phyloP scores from a whole-genome alignment of 2,113 vertebrate species.

The Macroglossus sobrinus region DNA sequence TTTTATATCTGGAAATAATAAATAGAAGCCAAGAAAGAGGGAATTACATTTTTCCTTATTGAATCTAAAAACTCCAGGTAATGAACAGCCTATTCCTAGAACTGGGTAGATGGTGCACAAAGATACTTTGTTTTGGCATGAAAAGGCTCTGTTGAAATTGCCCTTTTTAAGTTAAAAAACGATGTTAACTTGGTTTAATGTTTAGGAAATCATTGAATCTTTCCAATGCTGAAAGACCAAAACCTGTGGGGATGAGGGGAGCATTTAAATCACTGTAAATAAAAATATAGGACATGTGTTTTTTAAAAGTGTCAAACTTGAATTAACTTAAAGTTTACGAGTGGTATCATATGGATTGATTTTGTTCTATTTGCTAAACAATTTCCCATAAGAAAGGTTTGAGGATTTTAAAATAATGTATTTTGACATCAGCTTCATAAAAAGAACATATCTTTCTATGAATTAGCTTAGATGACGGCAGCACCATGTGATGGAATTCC shows the following conservation, averaged over 20 bases:
- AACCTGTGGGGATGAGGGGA: background rate
- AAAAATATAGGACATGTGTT: slow-evolving; percentile 28
- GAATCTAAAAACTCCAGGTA: slow-evolving; percentile 69
- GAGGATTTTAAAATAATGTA: background rate
- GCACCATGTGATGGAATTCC: background rate
- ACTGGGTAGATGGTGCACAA: slow-evolving; percentile 59
- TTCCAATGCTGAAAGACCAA: slow-evolving; percentile 68
- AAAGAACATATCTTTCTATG: background rate
- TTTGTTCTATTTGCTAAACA: slow-evolving; percentile 10
- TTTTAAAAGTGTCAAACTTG: background rate
- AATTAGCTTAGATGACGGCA: background rate
- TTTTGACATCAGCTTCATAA: background rate
- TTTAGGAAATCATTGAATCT: slow-evolving; percentile 60
- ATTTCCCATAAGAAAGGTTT: slow-evolving; percentile 19
- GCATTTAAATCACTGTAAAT: background rate
- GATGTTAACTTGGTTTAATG: slow-evolving; percentile 62
- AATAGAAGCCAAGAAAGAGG: slow-evolving; percentile 9
- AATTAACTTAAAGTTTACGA: background rate
- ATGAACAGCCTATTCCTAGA: slow-evolving; percentile 55
- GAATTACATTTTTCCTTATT: slow-evolving; percentile 22
- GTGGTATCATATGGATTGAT: background rate
- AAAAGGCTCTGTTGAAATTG: slow-evolving; percentile 75
- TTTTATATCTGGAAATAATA: slow-evolving; percentile 52
- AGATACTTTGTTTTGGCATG: slow-evolving; percentile 75
- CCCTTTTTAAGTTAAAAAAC: slow-evolving; percentile 65